Evolutionary conservation across 2,888 invertebrate species (phyloP), one percentile per base, ranked within the genome.

Genomic region (Epinotia bilunana): DNA sequence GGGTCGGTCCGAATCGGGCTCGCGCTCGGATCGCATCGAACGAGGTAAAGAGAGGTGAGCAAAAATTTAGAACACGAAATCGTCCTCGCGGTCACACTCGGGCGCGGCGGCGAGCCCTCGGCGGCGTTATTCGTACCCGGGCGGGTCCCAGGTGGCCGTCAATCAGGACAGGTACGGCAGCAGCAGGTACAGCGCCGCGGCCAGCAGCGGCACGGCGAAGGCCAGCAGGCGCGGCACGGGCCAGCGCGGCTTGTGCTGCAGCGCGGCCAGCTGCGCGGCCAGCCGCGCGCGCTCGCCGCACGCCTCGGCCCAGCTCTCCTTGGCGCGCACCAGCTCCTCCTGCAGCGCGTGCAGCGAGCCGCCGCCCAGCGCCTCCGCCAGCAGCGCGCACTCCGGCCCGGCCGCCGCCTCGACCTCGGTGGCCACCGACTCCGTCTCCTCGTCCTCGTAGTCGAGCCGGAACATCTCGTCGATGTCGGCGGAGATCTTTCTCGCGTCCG

Each of bases 301-400:
- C 76, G 95, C 95, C 80, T 95, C 94, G 76, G 96, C 96, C 93
- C 96, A 97, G 80, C 96, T 95, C 87, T 97, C 96, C 85, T 97
- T 97, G 78, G 97, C 94, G 67, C 95, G 93, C 74, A 96, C 95
- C 81, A 97, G 90, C 88, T 97, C 97, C 86, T 97, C 96, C 86
- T 96, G 96, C 33, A 97, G 91, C 83, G 95, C 95, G 83, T 95
- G 94, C 83, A 96, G 88, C 84, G 95, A 91, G 43, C 96, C 95
- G 83, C 92, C 91, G 79, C 91, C 91, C 78, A 93, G 79, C 78
- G 89, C 49, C 77, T 61, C 71, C 71, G 43, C 61, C 70, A 69
- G 33, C 76, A 39, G 49, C 72, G 18, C 18, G 77, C 6, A 67
- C 79, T n/a, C 77, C 78, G 18, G 60, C 18, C 43, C 60, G 75